These are phyloP conservation scores for Pachycephus smyrnensis DNA, from an alignment of 2,888 invertebrate species.

Conservation along the genomic window DNA sequence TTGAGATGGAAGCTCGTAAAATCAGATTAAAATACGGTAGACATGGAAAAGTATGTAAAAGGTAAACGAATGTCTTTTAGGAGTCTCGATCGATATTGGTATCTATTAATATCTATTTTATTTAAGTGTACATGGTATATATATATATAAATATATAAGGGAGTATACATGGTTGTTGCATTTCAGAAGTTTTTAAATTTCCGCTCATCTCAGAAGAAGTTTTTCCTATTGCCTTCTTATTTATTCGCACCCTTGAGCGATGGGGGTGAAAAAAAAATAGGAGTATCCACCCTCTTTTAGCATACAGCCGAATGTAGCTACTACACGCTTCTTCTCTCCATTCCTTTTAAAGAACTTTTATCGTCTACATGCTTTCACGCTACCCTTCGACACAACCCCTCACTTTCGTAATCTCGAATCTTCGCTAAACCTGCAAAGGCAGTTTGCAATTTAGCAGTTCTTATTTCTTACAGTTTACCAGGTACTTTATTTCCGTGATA, in stretches of 20 bases:
- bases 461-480: not conserved
- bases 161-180: not conserved
- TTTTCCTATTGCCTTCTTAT: not conserved
- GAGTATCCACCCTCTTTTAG: not conserved
- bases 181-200: not conserved
- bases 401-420: too few species aligned
- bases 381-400: too few species aligned
- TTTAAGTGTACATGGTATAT: not conserved
- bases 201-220: not conserved
- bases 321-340: not conserved
- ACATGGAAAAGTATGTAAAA: not conserved
- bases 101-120: not conserved
- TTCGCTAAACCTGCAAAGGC: too few species aligned
- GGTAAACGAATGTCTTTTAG: not conserved
- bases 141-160: not conserved
- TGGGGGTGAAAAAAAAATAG: not conserved
- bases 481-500: slow-evolving; percentile 12
- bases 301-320: not conserved
- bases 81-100: not conserved
- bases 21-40: not conserved
- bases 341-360: not conserved
- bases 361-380: not conserved
- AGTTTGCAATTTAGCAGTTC: not conserved
- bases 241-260: not conserved
- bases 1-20: not conserved